A percentile compares a stretch with the other conserved stretches of the same genome.
These are phyloP conservation scores for Sorex fumeus DNA, from an alignment of 2,113 vertebrate species.

Conservation along the genomic window DNA sequence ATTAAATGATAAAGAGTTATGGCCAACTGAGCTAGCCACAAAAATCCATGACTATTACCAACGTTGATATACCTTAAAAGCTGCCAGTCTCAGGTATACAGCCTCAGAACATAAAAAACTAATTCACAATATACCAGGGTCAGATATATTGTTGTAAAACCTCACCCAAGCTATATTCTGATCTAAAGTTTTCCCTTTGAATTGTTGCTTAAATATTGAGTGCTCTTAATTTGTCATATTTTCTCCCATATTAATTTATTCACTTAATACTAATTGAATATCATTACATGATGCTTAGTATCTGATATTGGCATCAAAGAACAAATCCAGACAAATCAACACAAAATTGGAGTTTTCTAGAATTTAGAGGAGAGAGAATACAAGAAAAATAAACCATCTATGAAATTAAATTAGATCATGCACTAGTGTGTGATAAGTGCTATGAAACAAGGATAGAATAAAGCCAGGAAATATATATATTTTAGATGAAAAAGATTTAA, in stretches of 20 bases:
- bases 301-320: background rate
- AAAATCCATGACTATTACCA: background rate
- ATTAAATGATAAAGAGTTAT: background rate
- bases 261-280: background rate
- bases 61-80: background rate
- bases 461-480: too few relatives aligned
- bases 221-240: conserved; percentile 3
- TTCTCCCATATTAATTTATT: background rate
- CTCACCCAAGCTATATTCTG: background rate
- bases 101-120: conserved; percentile 17
- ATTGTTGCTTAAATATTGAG: background rate
- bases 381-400: background rate
- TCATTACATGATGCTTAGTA: background rate
- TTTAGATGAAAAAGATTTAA: background rate
- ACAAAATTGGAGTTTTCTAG: background rate
- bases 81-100: background rate
- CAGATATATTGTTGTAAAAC: background rate
- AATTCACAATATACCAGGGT: background rate
- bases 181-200: background rate
- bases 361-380: background rate
- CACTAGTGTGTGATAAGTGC: background rate
- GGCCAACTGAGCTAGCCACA: background rate
- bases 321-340: background rate
- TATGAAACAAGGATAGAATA: background rate
- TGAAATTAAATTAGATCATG: conserved; percentile 1